Evolutionary conservation across 2,113 vertebrate species (phyloP).

Genomic region (Percopsis transmontana): DNA sequence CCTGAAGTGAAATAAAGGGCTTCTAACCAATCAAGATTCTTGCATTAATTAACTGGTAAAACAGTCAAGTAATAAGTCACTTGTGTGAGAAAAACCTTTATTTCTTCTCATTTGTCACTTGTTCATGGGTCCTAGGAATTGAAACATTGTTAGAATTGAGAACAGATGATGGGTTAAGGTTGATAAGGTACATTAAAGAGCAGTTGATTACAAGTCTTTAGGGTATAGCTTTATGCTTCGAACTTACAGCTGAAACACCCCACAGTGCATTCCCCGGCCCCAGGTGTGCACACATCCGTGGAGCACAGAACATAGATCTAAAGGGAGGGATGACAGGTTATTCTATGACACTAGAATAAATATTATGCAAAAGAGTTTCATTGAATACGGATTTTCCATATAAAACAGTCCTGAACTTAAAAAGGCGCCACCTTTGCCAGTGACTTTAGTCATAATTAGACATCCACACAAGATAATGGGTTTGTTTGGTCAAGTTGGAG

Average conservation of each 20-base stretch:
- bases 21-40: neutral
- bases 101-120: conserved; percentile 12
- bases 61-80: neutral
- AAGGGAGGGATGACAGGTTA: neutral
- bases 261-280: conserved; percentile 29
- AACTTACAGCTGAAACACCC: conserved; percentile 47
- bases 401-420: neutral
- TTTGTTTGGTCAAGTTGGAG: neutral
- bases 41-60: conserved; percentile 38
- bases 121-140: conserved; percentile 14
- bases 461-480: neutral
- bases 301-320: conserved; percentile 56
- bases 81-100: conserved; percentile 34
- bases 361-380: neutral
- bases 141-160: neutral
- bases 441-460: conserved; percentile 1
- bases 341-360: rapidly evolving
- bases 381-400: neutral
- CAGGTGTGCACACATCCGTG: conserved; percentile 44
- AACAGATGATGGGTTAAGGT: neutral
- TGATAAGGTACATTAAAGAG: neutral
- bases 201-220: neutral
- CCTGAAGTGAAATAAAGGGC: neutral
- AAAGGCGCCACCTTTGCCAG: neutral
- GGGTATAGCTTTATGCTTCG: neutral